Conservation (phyloP, 2,797 vertebrate genomes). For the Paedocypris micromegethes region DNA sequence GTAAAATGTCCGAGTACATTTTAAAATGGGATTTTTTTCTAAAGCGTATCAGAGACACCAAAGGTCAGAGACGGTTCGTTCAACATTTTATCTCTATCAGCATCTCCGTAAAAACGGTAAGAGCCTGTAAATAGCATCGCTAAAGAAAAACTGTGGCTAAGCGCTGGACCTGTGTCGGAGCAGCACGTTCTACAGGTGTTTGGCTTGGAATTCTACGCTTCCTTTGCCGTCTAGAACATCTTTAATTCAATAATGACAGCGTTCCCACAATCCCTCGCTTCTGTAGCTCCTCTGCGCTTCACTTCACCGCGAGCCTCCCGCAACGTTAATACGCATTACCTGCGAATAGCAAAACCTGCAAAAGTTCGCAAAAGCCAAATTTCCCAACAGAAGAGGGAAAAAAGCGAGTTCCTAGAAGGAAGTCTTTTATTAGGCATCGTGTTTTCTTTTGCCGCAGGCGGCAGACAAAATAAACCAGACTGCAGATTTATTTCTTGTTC, state of each 20-base stretch:
- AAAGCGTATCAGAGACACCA: too few species aligned
- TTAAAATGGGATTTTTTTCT: too few species aligned
- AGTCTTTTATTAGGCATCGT: slow-evolving; percentile 76
- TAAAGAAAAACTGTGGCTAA: too few species aligned
- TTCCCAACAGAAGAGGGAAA: slow-evolving; percentile 37
- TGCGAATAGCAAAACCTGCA: slow-evolving; percentile 47
- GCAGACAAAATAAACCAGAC: slow-evolving; percentile 75
- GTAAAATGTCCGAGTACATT: too few species aligned
- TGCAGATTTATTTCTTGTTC: slow-evolving; percentile 67
- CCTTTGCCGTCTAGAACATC: slow-evolving; percentile 42
- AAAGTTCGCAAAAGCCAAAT: slow-evolving; percentile 56
- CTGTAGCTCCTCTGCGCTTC: slow-evolving; percentile 1
- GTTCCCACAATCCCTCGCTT: not conserved
- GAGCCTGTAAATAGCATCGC: too few species aligned
- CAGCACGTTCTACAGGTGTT: slow-evolving; percentile 47
- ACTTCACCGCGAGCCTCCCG: slow-evolving; percentile 1
- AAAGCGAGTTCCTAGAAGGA: slow-evolving; percentile 57
- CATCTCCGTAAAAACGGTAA: too few species aligned
- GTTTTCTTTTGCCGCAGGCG: slow-evolving; percentile 70
- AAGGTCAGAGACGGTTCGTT: too few species aligned
- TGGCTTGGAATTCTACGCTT: slow-evolving; percentile 47
- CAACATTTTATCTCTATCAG: too few species aligned
- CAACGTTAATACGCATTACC: too few species aligned
- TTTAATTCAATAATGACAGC: too few species aligned
- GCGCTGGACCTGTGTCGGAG: slow-evolving; percentile 7